phyloP scores from a whole-genome alignment of 2,797 vertebrate species.

The Megalops cyprinoides region DNA sequence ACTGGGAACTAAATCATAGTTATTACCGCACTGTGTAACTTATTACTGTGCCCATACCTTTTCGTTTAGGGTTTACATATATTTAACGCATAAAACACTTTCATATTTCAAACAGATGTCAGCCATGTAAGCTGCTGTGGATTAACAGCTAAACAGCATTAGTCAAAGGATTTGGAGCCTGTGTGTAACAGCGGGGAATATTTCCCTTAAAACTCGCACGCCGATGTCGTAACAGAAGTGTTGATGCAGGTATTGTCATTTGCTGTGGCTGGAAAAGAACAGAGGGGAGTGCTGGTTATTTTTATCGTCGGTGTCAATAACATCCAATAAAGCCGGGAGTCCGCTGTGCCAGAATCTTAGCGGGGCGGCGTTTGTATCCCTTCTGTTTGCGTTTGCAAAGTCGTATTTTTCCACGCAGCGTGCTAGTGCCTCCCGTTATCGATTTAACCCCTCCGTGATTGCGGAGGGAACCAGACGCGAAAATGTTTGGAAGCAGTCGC shows the following conservation, averaged over 20 bases:
- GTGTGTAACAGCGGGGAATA: neutral
- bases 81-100: constrained; percentile 25
- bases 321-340: constrained; percentile 38
- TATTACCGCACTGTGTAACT: constrained; percentile 29
- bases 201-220: constrained; percentile 17
- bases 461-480: too few relatives aligned
- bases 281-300: constrained; percentile 34
- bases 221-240: neutral
- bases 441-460: neutral
- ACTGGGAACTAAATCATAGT: constrained; percentile 46
- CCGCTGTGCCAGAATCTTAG: constrained; percentile 20
- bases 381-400: neutral
- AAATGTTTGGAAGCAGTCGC: too few relatives aligned
- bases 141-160: constrained; percentile 40
- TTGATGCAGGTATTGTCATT: constrained; percentile 40
- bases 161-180: constrained; percentile 45
- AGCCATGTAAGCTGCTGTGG: constrained; percentile 18
- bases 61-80: constrained; percentile 20
- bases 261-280: neutral
- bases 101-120: constrained; percentile 31
- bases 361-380: neutral
- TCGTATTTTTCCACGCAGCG: neutral
- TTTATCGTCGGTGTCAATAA: constrained; percentile 48
- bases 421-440: constrained; percentile 30
- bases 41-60: neutral